Evolutionary conservation across 2,888 invertebrate genomes (phyloP).

Genomic region (Spicauda simplicius): DNA sequence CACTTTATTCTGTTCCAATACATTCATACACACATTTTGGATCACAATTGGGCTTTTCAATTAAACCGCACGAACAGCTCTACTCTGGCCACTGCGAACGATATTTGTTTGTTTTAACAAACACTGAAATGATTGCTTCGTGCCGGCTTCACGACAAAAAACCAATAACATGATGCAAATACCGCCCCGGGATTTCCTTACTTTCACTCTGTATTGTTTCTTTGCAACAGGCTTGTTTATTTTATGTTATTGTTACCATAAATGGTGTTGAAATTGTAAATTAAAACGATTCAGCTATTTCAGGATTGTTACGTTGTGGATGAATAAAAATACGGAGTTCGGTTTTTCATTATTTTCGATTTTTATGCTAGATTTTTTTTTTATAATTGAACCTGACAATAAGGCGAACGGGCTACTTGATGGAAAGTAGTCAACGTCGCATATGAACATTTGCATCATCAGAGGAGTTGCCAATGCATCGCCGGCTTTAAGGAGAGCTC

Average conservation of each 20-base stretch:
- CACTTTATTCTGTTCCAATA: not conserved
- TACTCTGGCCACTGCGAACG: not conserved
- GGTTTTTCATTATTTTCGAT: no score
- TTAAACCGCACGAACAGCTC: conserved; percentile 24
- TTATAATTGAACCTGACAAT: no score
- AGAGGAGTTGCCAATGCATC: no score
- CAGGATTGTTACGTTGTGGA: not conserved
- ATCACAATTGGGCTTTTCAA: conserved; percentile 12
- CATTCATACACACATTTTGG: not conserved
- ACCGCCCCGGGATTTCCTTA: not conserved
- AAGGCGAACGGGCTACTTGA: no score
- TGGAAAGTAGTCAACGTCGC: no score
- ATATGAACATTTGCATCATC: no score
- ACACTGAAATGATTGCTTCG: conserved; percentile 24
- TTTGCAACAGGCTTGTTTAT: conserved; percentile 17
- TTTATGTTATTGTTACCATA: not conserved
- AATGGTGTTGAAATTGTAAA: not conserved
- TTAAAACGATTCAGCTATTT: not conserved
- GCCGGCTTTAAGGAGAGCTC: no score
- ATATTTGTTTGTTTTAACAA: conserved; percentile 29
- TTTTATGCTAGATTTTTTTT: no score
- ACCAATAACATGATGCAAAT: conserved; percentile 22
- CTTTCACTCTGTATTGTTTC: conserved; percentile 1
- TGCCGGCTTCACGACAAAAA: conserved; percentile 17
- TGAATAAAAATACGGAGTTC: not conserved